Evolutionary conservation across 2,797 vertebrate genomes (phyloP).

Genomic region (Gymnothorax reevesii): DNA sequence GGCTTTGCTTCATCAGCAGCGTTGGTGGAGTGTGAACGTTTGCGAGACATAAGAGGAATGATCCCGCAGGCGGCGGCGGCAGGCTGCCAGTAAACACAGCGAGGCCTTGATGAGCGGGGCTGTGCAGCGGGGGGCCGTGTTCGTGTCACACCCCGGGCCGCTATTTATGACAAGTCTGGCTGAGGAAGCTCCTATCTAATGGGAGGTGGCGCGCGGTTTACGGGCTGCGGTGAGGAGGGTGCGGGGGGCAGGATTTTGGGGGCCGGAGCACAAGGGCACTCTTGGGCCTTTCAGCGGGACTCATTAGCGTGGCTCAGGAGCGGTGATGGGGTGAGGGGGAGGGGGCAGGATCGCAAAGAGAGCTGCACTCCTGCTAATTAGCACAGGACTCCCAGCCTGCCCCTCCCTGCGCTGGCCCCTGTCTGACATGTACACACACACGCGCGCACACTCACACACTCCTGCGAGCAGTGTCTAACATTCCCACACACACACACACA

Average conservation of each 20-base stretch:
- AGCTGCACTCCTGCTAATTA: conserved; percentile 20
- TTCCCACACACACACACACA: too few species aligned
- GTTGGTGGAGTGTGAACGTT: not conserved
- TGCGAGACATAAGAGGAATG: conserved; percentile 26
- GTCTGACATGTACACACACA: not conserved
- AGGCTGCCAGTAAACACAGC: conserved; percentile 28
- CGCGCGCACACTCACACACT: not conserved
- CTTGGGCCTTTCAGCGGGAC: conserved; percentile 17
- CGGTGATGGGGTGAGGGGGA: not conserved
- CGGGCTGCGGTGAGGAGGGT: not conserved
- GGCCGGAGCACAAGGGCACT: conserved; percentile 19
- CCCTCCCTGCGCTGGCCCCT: not conserved
- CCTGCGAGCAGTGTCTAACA: not conserved
- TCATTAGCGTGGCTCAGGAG: conserved; percentile 14
- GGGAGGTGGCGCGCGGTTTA: conserved; percentile 18
- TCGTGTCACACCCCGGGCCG: not conserved
- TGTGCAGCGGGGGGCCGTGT: not conserved
- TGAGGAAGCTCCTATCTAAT: conserved; percentile 24
- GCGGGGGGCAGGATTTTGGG: not conserved
- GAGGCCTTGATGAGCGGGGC: conserved; percentile 23
- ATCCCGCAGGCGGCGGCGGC: conserved; percentile 1
- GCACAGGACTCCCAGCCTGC: not conserved
- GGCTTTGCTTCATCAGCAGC: conserved; percentile 53
- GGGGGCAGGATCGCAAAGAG: conserved; percentile 17
- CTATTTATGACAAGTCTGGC: conserved; percentile 27